Base-by-base conservation (phyloP, 2,797 vertebrate species). In the Gila robusta region DNA sequence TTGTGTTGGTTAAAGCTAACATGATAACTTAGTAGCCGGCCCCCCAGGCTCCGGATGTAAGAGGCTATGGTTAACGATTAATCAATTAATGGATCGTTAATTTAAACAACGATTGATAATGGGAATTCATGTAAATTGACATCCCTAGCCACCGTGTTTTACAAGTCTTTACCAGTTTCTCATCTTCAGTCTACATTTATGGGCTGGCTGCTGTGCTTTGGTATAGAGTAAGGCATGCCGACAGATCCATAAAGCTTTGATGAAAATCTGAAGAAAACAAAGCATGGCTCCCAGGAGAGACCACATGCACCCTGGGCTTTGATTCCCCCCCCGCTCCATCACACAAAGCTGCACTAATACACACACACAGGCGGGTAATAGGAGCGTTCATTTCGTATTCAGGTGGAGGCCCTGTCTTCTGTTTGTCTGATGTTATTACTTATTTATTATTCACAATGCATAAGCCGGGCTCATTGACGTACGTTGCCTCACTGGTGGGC, bases 361-460 rank as follows among this genome's bases (percentile, higher is more conserved):
- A 86, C 28, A 83, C 37, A 39, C 37, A 39, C n/a, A 67, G 23
- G 44, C 47, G 23, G 80, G 82, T 86, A 85, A 79, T 81, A 85
- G 77, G 14, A 28, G 35, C 49, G 77, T 85, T 89, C 74, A 72
- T 83, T 91, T 82, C 71, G 86, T 88, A 90, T 91, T 91, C 89
- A 88, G 76, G 37, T 87, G 86, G 72, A 88, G 86, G 81, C 80
- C 84, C 87, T 82, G 74, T 87, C 90, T 88, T 71, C 82, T 85
- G 86, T 82, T 90, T 87, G 84, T 89, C 82, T 86, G 88, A 86
- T 87, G 86, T 89, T 91, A 89, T 89, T 85, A 87, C 86, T 85
- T 87, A 83, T 89, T 91, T 91, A 89, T 91, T 90, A 91, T 91
- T 90, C 90, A 90, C 88, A 67, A 87, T 83, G 86, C 72, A 71